Conservation (phyloP, 2,888 invertebrate species). For the Eupithecia inturbata region DNA sequence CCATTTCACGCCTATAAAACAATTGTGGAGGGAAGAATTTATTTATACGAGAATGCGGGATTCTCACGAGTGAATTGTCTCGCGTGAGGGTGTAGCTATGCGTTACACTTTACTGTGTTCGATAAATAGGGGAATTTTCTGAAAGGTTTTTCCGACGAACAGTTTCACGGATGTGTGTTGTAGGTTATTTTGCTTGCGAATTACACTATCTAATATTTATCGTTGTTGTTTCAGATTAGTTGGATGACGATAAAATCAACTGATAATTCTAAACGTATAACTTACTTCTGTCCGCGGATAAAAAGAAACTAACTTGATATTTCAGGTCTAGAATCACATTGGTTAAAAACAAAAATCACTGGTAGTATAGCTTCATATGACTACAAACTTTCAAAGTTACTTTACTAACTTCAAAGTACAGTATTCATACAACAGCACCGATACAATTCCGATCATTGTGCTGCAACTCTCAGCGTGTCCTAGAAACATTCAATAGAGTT, state of each 20-base stretch:
- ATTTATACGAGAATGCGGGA: slow-evolving; percentile 30
- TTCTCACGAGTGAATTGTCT: slow-evolving; percentile 34
- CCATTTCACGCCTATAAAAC: slow-evolving; percentile 42
- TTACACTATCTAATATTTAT: not conserved
- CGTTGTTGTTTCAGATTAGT: not conserved
- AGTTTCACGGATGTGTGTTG: not conserved
- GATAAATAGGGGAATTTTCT: slow-evolving; percentile 12
- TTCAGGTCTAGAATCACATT: not conserved
- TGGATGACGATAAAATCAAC: not conserved
- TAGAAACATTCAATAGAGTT: slow-evolving; percentile 6
- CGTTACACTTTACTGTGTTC: slow-evolving; percentile 16
- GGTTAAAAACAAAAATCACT: not conserved
- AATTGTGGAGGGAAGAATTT: slow-evolving; percentile 31
- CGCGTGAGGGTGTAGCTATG: slow-evolving; percentile 21
- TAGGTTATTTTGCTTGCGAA: slow-evolving; percentile 3
- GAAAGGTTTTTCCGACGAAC: not conserved
- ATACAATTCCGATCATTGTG: not conserved
- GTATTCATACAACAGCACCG: not conserved
- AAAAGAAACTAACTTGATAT: not conserved
- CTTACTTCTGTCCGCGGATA: not conserved
- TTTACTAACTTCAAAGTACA: not conserved
- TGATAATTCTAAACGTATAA: not conserved
- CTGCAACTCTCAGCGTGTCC: not conserved
- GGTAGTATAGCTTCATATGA: not conserved
- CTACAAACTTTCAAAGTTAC: not conserved